These are phyloP conservation scores for Rallus limicola DNA, from an alignment of 2,113 vertebrate species.

Conservation along the genomic window DNA sequence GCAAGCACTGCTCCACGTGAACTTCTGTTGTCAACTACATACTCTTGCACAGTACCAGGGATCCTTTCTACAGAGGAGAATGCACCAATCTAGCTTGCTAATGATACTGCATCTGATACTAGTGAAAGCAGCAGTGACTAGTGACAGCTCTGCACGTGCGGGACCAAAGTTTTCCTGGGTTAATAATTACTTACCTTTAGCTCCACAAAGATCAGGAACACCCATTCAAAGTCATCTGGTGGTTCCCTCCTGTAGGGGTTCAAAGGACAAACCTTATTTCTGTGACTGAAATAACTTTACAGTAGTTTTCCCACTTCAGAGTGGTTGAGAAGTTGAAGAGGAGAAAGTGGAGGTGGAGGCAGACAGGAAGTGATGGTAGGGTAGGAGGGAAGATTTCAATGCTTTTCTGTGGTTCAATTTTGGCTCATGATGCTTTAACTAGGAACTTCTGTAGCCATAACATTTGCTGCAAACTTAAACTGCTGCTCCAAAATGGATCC, in stretches of 20 bases:
- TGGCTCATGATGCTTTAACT: neutral
- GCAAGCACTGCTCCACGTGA: neutral
- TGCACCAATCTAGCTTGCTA: neutral
- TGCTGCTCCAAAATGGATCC: neutral
- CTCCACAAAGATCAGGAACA: neutral
- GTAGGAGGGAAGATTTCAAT: neutral
- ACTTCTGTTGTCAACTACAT: neutral
- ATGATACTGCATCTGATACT: neutral
- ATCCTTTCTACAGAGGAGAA: neutral
- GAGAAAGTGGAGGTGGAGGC: neutral
- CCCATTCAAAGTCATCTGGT: neutral
- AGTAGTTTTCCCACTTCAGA: neutral
- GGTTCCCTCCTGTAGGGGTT: neutral
- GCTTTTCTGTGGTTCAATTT: neutral
- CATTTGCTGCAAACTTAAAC: neutral
- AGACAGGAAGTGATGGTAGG: neutral
- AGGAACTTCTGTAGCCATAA: neutral
- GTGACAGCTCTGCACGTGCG: neutral
- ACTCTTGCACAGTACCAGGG: neutral
- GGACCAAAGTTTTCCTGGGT: neutral
- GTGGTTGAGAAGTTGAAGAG: neutral
- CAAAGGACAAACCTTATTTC: conserved; percentile 1
- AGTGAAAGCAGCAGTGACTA: neutral
- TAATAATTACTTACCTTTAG: conserved; percentile 38
- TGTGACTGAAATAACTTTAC: neutral